Conservation (phyloP, 53 echinoderm and acorn worm genomes). For the Stichopus horrens region DNA sequence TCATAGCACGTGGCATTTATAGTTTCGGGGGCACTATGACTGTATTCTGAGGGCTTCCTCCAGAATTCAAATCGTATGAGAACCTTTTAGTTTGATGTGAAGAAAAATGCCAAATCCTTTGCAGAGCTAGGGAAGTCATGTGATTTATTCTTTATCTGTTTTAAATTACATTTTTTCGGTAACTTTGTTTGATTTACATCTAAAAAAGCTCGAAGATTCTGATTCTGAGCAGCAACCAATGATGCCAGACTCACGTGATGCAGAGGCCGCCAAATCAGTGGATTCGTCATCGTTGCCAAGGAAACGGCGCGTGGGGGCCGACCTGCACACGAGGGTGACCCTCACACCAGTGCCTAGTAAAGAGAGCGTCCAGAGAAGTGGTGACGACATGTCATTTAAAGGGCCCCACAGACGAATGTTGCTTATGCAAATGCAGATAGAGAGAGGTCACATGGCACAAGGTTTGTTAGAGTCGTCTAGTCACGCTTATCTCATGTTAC, state of each 20-base stretch:
- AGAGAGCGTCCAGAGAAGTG: slow-evolving; percentile 34
- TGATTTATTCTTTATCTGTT: no score
- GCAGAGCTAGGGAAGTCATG: no score
- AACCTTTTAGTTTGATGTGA: no score
- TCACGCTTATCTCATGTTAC: no score
- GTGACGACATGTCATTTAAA: slow-evolving; percentile 24
- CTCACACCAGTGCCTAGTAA: slow-evolving; percentile 58
- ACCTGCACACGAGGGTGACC: slow-evolving; percentile 46
- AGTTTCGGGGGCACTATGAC: no score
- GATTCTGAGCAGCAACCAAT: slow-evolving; percentile 37
- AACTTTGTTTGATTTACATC: no score
- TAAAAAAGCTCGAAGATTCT: slow-evolving; percentile 1
- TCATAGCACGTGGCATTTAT: no score
- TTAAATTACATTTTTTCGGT: no score
- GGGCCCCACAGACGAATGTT: slow-evolving; percentile 29
- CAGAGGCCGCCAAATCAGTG: background rate
- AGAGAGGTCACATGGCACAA: slow-evolving; percentile 45
- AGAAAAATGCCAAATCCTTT: no score
- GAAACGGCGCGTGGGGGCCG: slow-evolving; percentile 11
- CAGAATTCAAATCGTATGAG: no score
- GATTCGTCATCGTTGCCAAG: slow-evolving; percentile 27
- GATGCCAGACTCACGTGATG: slow-evolving; percentile 17
- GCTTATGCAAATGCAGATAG: slow-evolving; percentile 45
- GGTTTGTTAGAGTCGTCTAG: background rate
- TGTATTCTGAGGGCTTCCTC: no score